Percentiles rank a stretch among this genome's conserved stretches.
phyloP scores from a whole-genome alignment of 1,140 invertebrate genomes.

The Zaprionus davidi region DNA sequence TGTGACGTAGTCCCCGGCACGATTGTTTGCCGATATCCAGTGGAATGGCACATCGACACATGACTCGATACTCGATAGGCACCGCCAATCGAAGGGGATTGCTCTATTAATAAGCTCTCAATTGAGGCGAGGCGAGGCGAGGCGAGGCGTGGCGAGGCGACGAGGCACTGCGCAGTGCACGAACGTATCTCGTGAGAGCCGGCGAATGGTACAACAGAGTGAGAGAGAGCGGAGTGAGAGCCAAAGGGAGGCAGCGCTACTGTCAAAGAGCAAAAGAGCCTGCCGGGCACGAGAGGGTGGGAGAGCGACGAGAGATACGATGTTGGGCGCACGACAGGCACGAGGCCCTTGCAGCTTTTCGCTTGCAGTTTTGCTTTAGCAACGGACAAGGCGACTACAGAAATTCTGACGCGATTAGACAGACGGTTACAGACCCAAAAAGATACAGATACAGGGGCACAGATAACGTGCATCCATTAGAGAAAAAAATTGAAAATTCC shows the following conservation, averaged over 20 bases:
- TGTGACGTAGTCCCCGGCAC: neutral
- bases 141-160: neutral
- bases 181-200: neutral
- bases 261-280: neutral
- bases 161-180: constrained; percentile 3
- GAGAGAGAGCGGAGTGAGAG: neutral
- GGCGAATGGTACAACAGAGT: neutral
- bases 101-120: constrained; percentile 46
- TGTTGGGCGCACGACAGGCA: neutral
- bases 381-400: constrained; percentile 12
- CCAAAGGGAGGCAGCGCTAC: neutral
- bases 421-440: neutral
- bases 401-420: neutral
- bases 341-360: neutral
- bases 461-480: constrained; percentile 3
- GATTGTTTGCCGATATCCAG: constrained; percentile 8
- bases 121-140: constrained; percentile 27
- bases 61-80: constrained; percentile 5
- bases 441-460: neutral
- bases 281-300: neutral
- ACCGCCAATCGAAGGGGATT: constrained; percentile 3
- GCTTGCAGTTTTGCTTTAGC: constrained; percentile 19
- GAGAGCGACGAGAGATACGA: neutral
- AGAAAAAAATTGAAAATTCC: constrained; percentile 2
- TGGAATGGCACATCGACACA: constrained; percentile 2